Evolutionary conservation across 2,888 invertebrate species (phyloP), one percentile per base, ranked within the genome.

Genomic region (Isoperla grammatica): DNA sequence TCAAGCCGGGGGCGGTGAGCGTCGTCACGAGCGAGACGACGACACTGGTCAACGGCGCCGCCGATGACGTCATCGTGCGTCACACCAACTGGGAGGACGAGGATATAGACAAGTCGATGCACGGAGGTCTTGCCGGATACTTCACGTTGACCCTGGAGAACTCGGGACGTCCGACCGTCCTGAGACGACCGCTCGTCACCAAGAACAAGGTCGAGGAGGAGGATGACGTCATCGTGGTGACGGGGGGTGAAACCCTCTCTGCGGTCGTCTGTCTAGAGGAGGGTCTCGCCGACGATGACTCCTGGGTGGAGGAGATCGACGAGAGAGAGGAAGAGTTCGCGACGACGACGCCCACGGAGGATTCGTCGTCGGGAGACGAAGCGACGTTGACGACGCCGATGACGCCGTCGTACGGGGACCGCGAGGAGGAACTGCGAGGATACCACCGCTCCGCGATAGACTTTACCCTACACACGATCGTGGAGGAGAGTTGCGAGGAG

Each of bases 401-500:
- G 76, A 77, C 71, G 81, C 83, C 43, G 2, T 54, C 78, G 63
- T 80, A 85, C 62, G 81, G 83, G 12, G 86, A 90, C 68, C 81
- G 90, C 4, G 89, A 92, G 69, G 90, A 90, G 63, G 91, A 91
- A 64, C 79, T 90, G 46, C 79, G 90, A 3, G 86, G 85, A n/a
- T 92, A 90, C 71, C 88, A 90, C 71, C 82, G 90, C 56, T 83
- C 88, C 59, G 85, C 86, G 1, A 86, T 93, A 69, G 92, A 94
- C 75, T 92, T 93, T 72, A 93, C 93, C 1, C 77, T 95, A 64
- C 94, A 95, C 71, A 95, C 95, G 1, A 95, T 95, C 67, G 87
- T 93, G 23, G 95, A 95, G 76, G 95, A 95, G 75, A 93, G 92
- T 69, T 94, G 94, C 73, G 94, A 95, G 76, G 95, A 95, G 74